These are phyloP conservation scores for Bugula neritina DNA, from an alignment of 2,888 invertebrate genomes.

Conservation along the genomic window DNA sequence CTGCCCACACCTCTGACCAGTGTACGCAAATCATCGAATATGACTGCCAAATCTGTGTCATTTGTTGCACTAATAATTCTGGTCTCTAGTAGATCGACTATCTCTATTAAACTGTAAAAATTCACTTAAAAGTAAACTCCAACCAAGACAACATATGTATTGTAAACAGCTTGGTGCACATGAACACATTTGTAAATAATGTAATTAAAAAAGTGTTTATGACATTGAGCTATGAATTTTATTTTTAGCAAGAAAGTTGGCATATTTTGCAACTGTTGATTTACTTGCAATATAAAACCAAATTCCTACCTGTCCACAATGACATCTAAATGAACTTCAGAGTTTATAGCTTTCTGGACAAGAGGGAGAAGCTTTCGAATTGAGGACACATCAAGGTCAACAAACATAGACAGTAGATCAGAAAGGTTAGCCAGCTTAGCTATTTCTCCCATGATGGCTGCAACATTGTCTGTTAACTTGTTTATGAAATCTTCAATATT, in stretches of 20 bases:
- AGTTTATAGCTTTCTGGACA: neutral
- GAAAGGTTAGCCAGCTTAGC: neutral
- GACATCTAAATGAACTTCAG: neutral
- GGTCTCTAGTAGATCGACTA: neutral
- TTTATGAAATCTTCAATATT: neutral
- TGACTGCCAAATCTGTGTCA: neutral
- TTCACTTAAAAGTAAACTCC: too few species aligned
- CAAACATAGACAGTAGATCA: neutral
- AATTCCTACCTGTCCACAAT: constrained; percentile 16
- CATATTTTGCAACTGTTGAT: too few species aligned
- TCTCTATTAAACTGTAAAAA: neutral
- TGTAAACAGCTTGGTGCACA: too few species aligned
- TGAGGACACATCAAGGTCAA: neutral
- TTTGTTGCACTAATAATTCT: neutral
- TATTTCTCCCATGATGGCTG: neutral
- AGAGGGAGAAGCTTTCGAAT: neutral
- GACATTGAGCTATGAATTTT: too few species aligned
- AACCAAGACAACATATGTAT: too few species aligned
- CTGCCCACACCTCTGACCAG: neutral
- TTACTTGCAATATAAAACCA: too few species aligned
- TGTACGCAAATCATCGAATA: neutral
- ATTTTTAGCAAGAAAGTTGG: too few species aligned
- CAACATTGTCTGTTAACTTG: neutral
- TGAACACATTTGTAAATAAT: too few species aligned
- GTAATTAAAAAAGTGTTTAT: too few species aligned